Percentiles rank a stretch among this genome's conserved stretches.
These are phyloP conservation scores for Pseudomyrmex concolor DNA, from an alignment of 1,140 invertebrate species.

Conservation along the genomic window DNA sequence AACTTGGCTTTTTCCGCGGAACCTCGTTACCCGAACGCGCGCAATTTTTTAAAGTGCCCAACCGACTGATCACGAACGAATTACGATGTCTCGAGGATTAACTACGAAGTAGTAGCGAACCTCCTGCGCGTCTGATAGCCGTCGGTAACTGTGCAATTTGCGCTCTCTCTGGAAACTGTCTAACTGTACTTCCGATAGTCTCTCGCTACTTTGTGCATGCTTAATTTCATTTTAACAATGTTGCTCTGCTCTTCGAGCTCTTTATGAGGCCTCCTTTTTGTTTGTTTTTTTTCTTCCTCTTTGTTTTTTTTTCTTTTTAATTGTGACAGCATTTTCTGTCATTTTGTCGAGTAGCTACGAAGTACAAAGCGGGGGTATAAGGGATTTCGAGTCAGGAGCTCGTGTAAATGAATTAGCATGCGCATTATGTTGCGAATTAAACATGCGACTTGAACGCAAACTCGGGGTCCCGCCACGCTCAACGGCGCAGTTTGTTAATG, in stretches of 20 bases:
- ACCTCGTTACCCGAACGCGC: conserved; percentile 1
- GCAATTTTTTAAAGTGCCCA: conserved; percentile 23
- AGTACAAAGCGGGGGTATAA: conserved; percentile 25
- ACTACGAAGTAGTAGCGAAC: background rate
- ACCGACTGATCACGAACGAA: conserved; percentile 12
- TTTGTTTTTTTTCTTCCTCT: too few relatives aligned
- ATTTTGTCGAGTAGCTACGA: conserved; percentile 22
- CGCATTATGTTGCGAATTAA: conserved; percentile 56
- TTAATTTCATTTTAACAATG: background rate
- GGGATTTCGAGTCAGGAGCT: conserved; percentile 34
- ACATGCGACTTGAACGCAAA: conserved; percentile 51
- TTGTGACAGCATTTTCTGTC: background rate
- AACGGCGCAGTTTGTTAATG: conserved; percentile 57
- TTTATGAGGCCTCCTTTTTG: conserved; percentile 18
- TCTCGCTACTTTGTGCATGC: background rate
- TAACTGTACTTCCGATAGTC: background rate
- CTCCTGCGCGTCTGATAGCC: background rate
- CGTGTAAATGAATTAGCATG: conserved; percentile 54
- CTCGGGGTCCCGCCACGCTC: conserved; percentile 32
- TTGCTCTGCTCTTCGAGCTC: background rate
- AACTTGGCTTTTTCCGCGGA: conserved; percentile 17
- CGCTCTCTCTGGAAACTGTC: conserved; percentile 5
- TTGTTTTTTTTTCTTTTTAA: background rate
- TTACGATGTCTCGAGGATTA: conserved; percentile 13
- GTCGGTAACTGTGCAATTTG: background rate